Evolutionary conservation across 2,888 invertebrate species (phyloP).

Genomic region (Ischnura elegans): DNA sequence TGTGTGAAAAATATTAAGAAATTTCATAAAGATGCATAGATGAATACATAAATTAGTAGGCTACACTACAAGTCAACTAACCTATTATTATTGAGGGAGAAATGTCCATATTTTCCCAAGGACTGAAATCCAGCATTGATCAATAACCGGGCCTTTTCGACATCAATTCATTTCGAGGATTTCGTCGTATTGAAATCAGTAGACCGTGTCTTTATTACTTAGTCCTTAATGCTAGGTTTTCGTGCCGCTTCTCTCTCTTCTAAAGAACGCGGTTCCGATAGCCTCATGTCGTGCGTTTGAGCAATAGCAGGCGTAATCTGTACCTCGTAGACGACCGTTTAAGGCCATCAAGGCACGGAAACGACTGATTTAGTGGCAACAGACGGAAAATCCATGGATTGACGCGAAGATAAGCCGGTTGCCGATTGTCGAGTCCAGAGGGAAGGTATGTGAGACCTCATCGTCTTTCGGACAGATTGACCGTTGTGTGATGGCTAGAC

Average conservation of each 20-base stretch:
- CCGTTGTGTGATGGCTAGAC: too few relatives aligned
- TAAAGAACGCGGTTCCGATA: background rate
- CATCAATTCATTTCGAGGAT: background rate
- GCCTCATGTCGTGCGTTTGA: background rate
- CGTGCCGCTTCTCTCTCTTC: background rate
- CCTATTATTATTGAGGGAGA: too few relatives aligned
- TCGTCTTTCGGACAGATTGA: too few relatives aligned
- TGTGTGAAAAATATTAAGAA: too few relatives aligned
- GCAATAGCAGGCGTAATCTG: background rate
- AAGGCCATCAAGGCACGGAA: background rate
- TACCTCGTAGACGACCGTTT: background rate
- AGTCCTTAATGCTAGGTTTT: conserved; percentile 4
- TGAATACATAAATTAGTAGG: too few relatives aligned
- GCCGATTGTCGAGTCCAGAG: background rate
- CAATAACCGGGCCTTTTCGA: too few relatives aligned
- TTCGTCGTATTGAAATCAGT: background rate
- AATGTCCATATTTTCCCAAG: too few relatives aligned
- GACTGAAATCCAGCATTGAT: too few relatives aligned
- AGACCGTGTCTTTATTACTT: background rate
- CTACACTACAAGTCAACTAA: too few relatives aligned
- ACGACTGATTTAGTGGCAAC: background rate
- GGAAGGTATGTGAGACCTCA: too few relatives aligned
- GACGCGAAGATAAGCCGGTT: background rate
- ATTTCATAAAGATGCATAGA: too few relatives aligned
- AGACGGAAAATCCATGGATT: background rate